Evolutionary conservation across 2,888 invertebrate genomes (phyloP).

Genomic region (Folsomia manolachei): DNA sequence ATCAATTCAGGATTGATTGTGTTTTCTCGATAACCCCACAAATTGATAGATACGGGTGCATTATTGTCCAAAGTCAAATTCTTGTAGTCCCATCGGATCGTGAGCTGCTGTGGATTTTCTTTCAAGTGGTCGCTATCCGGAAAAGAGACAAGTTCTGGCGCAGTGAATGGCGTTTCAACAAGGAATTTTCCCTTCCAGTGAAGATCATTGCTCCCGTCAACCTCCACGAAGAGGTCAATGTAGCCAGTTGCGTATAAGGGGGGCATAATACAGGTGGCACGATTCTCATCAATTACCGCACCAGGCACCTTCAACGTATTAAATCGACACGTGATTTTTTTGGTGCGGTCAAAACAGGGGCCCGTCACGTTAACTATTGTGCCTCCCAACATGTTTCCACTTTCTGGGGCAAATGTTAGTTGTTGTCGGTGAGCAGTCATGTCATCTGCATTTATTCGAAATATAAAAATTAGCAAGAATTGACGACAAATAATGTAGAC

Average conservation of each 20-base stretch:
- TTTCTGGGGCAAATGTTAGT: conserved; percentile 86
- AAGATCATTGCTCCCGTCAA: conserved; percentile 71
- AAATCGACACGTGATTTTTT: conserved; percentile 75
- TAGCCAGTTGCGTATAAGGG: conserved; percentile 82
- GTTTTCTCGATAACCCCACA: conserved; percentile 86
- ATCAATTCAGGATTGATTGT: conserved; percentile 76
- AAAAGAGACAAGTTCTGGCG: conserved; percentile 81
- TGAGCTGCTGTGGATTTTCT: conserved; percentile 69
- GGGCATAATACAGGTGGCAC: conserved; percentile 87
- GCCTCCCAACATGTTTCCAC: conserved; percentile 96
- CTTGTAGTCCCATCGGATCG: conserved; percentile 77
- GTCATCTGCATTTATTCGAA: conserved; percentile 30
- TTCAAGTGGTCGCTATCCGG: conserved; percentile 67
- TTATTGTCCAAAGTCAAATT: conserved; percentile 79
- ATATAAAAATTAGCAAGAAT: no score
- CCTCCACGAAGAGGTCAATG: conserved; percentile 78
- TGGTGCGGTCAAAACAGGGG: conserved; percentile 78
- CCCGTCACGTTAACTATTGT: conserved; percentile 95
- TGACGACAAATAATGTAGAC: no score
- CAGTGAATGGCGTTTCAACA: conserved; percentile 85
- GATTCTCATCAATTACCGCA: conserved; percentile 71
- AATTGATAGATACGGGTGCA: conserved; percentile 72
- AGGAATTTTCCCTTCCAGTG: conserved; percentile 89
- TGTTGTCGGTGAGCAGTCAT: conserved; percentile 58
- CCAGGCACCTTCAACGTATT: conserved; percentile 77